Evolutionary conservation across 2,797 vertebrate species (phyloP).

Genomic region (Sciurus carolinensis): DNA sequence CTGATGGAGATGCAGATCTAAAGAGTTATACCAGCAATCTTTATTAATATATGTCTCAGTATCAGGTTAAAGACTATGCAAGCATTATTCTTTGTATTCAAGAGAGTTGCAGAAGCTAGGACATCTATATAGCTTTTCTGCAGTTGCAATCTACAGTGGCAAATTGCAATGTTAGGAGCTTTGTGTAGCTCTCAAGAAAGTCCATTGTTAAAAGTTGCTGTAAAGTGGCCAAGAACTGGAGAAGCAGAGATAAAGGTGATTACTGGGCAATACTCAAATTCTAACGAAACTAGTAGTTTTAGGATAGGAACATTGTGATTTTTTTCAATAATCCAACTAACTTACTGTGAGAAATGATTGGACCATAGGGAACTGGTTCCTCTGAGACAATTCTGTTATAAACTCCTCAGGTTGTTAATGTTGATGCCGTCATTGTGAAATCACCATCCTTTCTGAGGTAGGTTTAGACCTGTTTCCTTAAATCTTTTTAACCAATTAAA

Average conservation of each 20-base stretch:
- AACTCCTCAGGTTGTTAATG: not conserved
- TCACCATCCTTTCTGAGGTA: constrained; percentile 51
- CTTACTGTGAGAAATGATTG: constrained; percentile 34
- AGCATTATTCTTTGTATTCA: too few relatives aligned
- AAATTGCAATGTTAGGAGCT: too few relatives aligned
- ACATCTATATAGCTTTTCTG: too few relatives aligned
- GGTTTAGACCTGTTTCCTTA: not conserved
- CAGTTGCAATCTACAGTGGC: too few relatives aligned
- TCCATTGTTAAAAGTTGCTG: too few relatives aligned
- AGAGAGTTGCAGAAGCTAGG: too few relatives aligned
- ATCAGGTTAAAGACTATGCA: too few relatives aligned
- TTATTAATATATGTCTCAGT: too few relatives aligned
- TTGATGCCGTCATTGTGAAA: not conserved
- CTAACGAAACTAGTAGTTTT: not conserved
- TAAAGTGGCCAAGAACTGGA: too few relatives aligned
- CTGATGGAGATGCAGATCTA: too few relatives aligned
- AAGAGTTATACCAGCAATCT: too few relatives aligned
- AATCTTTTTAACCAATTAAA: not conserved
- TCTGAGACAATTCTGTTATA: constrained; percentile 19
- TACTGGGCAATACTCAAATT: not conserved
- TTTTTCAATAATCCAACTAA: not conserved
- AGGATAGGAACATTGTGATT: not conserved
- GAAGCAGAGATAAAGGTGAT: not conserved
- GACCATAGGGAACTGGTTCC: constrained; percentile 45
- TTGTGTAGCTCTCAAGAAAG: too few relatives aligned